Evolutionary conservation across 2,888 invertebrate genomes (phyloP), one percentile per base, ranked within the genome.

Genomic region (Pycnomerus fuliginosus): DNA sequence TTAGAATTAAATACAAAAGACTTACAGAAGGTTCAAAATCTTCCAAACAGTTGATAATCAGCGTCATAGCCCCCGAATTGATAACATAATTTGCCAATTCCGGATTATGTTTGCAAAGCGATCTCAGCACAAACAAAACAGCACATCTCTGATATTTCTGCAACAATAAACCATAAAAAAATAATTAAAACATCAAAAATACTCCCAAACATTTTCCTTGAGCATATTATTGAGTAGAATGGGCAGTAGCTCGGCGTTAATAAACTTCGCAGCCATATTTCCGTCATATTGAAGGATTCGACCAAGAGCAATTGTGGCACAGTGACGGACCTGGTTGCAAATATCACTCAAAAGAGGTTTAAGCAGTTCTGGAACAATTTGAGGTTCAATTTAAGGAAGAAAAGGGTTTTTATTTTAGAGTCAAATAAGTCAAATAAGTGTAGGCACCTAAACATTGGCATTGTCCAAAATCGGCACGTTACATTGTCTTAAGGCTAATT

Each of bases 121-220:
- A 81, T 57, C 88, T 76, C 54, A 90, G 66, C 13, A 87, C 80
- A 69, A 85, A 87, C 36, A 90, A 74, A 14, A 84, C 85, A 1
- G 87, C 83, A 65, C 84, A 83, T 72, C 89, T 90, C 69, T 85
- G 87, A 69, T 83, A 85, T 62, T 86, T 83, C 86, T 88, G 74
- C 22, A 30, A 42, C 36, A n/a, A n/a, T n/a, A n/a, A n/a, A n/a
- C n/a, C n/a, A n/a, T n/a, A n/a, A n/a, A n/a, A n/a, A n/a, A n/a
- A n/a, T n/a, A n/a, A n/a, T n/a, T n/a, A n/a, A n/a, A n/a, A n/a
- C n/a, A n/a, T n/a, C n/a, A n/a, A n/a, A n/a, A n/a, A n/a, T n/a
- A n/a, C n/a, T n/a, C n/a, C n/a, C n/a, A n/a, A n/a, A n/a, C n/a
- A 58, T 72, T 76, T 65, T 76, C 73, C 52, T 70, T 71, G 27